A percentile compares a stretch with the other conserved stretches of the same genome.
These are phyloP conservation scores for Emydocephalus ijimae DNA, from an alignment of 2,113 vertebrate species.

Conservation along the genomic window DNA sequence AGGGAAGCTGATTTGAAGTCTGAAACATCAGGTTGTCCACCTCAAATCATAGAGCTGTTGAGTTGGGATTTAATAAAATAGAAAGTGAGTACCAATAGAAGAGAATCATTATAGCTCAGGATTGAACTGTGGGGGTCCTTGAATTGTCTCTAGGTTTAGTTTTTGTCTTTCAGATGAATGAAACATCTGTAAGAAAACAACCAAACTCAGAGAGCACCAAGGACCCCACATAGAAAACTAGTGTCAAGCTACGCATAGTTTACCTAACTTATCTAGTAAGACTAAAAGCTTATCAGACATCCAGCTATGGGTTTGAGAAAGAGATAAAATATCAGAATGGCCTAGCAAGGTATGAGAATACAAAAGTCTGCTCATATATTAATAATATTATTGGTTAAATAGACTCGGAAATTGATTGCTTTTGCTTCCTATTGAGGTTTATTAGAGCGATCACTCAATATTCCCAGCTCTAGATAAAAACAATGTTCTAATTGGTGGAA, in stretches of 20 bases:
- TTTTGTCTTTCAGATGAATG: background rate
- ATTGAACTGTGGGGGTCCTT: background rate
- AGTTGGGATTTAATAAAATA: background rate
- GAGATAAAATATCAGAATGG: background rate
- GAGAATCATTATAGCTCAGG: background rate
- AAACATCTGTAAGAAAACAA: background rate
- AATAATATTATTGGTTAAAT: background rate
- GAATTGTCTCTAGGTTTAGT: background rate
- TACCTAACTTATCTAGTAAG: background rate
- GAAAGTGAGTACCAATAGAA: background rate
- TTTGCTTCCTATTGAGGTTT: slow-evolving; percentile 41
- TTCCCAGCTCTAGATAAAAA: slow-evolving; percentile 64
- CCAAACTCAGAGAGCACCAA: background rate
- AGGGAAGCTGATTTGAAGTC: background rate
- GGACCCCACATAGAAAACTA: background rate
- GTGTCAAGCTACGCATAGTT: no score
- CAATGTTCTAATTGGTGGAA: slow-evolving; percentile 61
- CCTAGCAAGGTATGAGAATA: background rate
- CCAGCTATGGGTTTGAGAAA: background rate
- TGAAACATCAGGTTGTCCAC: background rate
- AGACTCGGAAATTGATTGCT: slow-evolving; percentile 15
- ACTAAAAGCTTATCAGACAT: background rate
- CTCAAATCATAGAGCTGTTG: background rate
- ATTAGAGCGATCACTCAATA: slow-evolving; percentile 47
- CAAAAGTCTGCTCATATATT: background rate